Evolutionary conservation across 92 coral and sea anemone genomes (phyloP).

Genomic region (Parazoanthus swiftii): DNA sequence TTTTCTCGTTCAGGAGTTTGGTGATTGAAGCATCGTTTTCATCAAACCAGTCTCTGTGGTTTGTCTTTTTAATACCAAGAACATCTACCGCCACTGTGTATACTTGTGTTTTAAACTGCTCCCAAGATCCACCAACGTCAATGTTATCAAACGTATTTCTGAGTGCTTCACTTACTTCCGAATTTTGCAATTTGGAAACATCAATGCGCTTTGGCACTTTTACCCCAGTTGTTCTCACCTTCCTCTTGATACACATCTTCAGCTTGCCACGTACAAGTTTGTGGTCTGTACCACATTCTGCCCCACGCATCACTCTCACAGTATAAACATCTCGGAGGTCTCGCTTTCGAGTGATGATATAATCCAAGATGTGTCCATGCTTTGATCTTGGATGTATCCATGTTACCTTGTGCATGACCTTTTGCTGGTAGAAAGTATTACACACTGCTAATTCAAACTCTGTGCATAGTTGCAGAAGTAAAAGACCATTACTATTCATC

Average conservation of each 20-base stretch:
- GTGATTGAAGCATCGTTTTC: too few species aligned
- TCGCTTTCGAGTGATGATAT: conserved; percentile 20
- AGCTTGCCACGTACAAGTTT: conserved; percentile 18
- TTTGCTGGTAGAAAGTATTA: conserved; percentile 15
- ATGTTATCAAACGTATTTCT: background rate
- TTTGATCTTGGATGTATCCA: conserved; percentile 46
- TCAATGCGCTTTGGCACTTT: conserved; percentile 23
- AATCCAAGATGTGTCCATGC: conserved; percentile 27
- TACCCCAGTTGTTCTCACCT: background rate
- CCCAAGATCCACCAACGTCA: background rate
- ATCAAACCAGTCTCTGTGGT: background rate
- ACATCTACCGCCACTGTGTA: too few species aligned
- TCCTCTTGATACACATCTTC: background rate
- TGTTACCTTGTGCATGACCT: conserved; percentile 17
- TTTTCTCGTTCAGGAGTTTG: too few species aligned
- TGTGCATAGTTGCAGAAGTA: conserved; percentile 28
- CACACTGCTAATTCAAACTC: conserved; percentile 20
- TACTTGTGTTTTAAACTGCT: background rate
- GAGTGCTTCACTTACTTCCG: background rate
- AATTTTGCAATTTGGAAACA: background rate
- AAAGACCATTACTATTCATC: background rate
- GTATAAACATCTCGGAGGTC: conserved; percentile 5
- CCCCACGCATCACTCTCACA: conserved; percentile 6
- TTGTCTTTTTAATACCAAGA: too few species aligned
- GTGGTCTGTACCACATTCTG: conserved; percentile 42